Evolutionary conservation across 2,113 vertebrate genomes (phyloP), one percentile per base, ranked within the genome.

Genomic region (Cochlearius cochlearius): DNA sequence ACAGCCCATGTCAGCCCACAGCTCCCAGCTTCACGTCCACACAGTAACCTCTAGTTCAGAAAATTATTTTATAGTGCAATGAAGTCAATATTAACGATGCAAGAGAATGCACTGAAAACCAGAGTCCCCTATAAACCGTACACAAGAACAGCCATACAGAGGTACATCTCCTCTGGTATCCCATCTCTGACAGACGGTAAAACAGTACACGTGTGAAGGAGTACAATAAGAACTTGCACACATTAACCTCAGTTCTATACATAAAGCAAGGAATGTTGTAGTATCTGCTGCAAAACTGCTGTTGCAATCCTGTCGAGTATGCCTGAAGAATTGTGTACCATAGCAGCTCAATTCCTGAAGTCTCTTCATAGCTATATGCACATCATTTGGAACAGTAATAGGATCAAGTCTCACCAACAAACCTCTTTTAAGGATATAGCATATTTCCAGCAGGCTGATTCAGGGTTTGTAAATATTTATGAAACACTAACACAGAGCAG

Each of bases 151-250:
- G 74, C 41, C 59, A 10, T 2, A 8, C 11, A 43, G 18, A 43
- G 30, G 71, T 4, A 36, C 52, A 29, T 9, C 29, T n/a, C 68
- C 91, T n/a, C 39, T 19, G 15, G 32, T 4, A 17, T 11, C 29
- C 45, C 34, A 32, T 8, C 36, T 14, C 59, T 32, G 38, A 58
- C 19, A n/a, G 81, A 11, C 52, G 12, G 26, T 3, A 27, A 30
- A 36, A 18, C 7, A 17, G 43, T 0, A 2, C 2, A 27, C 1
- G 3, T 10, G 47, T 38, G 45, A 23, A 66, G 86, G 16, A 68
- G 81, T 21, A 16, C 16, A n/a, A 25, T 2, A 39, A n/a, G 12
- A 64, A 22, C 2, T 7, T 19, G 32, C 39, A 45, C 23, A 30
- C 45, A 38, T 36, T 29, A 27, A 55, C 18, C 38, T 59, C 39